Conservation (phyloP, 2,113 vertebrate species). For the Corvus moneduloides region DNA sequence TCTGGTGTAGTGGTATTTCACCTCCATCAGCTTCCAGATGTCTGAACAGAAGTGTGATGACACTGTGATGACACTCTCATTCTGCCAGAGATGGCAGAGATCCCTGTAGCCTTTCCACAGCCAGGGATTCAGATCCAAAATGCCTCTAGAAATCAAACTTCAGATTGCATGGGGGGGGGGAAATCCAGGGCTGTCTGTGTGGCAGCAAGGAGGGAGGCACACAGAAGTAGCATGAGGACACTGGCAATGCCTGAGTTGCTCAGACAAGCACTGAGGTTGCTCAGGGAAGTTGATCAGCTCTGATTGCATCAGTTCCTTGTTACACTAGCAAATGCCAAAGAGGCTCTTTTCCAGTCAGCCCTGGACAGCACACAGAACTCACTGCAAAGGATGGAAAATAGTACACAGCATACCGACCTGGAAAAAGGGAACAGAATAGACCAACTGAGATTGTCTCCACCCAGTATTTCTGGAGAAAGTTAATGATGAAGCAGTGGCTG, state of each 20-base stretch:
- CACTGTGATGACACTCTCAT: not conserved
- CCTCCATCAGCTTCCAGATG: not conserved
- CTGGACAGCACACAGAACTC: not conserved
- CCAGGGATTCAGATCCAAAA: not conserved
- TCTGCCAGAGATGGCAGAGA: not conserved
- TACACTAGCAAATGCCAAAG: not conserved
- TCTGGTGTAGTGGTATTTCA: not conserved
- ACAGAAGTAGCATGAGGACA: not conserved
- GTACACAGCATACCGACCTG: not conserved
- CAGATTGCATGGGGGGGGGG: not conserved
- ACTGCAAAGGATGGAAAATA: not conserved
- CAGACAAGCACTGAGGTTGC: not conserved
- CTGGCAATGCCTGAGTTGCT: not conserved
- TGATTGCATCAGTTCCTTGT: not conserved
- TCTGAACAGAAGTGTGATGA: not conserved
- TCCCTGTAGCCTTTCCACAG: not conserved
- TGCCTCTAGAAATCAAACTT: not conserved
- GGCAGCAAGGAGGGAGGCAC: not conserved
- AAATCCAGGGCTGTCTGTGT: not conserved
- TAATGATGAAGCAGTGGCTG: slow-evolving; percentile 18
- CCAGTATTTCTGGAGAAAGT: not conserved
- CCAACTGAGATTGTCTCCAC: not conserved
- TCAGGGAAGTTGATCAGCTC: not conserved
- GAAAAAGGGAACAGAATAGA: not conserved
- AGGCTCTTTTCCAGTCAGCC: not conserved